phyloP scores from a whole-genome alignment of 2,888 invertebrate genomes.

The Oxytorus armatus region DNA sequence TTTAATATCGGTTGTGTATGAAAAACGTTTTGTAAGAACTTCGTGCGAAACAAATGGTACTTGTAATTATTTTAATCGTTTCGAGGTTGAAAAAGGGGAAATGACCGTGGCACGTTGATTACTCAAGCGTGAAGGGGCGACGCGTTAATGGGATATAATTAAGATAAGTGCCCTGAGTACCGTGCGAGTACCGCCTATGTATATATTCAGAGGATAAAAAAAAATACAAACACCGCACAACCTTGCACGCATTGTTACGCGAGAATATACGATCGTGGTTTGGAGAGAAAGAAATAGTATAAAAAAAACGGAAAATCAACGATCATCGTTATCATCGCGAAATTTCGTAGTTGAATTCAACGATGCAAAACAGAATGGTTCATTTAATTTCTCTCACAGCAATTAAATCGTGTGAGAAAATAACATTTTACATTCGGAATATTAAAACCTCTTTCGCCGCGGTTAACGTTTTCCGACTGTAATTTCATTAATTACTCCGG shows the following conservation, averaged over 20 bases:
- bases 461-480: no score
- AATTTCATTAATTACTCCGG: no score
- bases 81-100: constrained; percentile 28
- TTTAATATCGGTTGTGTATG: neutral
- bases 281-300: neutral
- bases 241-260: constrained; percentile 29
- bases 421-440: no score
- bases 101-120: constrained; percentile 57
- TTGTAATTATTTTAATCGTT: constrained; percentile 61
- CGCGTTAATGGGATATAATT: constrained; percentile 61
- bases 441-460: no score
- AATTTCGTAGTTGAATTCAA: no score
- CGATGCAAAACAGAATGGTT: neutral
- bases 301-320: constrained; percentile 6
- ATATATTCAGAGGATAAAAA: neutral
- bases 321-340: neutral
- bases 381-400: no score
- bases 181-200: neutral
- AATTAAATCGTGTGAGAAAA: no score
- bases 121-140: constrained; percentile 50
- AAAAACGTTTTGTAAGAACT: constrained; percentile 5
- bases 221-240: constrained; percentile 2
- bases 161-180: constrained; percentile 57
- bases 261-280: neutral
- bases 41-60: constrained; percentile 35